A percentile compares a stretch with the other conserved stretches of the same genome.
phyloP scores from a whole-genome alignment of 1,140 invertebrate species.

The Leptopilina boulardi region DNA sequence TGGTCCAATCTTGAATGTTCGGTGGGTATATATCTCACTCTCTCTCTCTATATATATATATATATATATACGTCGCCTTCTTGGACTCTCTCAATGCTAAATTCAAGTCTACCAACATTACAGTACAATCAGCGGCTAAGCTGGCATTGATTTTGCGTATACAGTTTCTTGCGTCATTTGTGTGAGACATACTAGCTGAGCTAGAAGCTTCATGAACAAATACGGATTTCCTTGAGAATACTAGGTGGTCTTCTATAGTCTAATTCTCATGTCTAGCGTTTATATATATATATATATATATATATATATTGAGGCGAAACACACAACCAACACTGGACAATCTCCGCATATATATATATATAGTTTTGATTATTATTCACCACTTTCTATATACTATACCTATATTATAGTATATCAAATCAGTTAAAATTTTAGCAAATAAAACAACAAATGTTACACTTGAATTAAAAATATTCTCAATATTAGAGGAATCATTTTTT shows the following conservation, averaged over 20 bases:
- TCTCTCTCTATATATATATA: conserved; percentile 39
- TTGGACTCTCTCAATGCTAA: conserved; percentile 44
- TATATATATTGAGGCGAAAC: not conserved
- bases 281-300: too few species aligned
- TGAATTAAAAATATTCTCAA: too few species aligned
- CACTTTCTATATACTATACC: not conserved
- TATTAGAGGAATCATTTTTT: too few species aligned
- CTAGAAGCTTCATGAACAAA: conserved; percentile 53
- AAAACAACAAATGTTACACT: too few species aligned
- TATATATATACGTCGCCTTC: too few species aligned
- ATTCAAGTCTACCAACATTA: conserved; percentile 58
- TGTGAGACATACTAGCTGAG: conserved; percentile 52
- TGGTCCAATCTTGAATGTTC: conserved; percentile 14
- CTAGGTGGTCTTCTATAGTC: conserved; percentile 39
- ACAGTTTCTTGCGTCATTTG: conserved; percentile 60
- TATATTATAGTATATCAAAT: too few species aligned
- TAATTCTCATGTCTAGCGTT: not conserved
- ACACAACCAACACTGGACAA: conserved; percentile 39
- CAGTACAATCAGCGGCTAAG: conserved; percentile 63
- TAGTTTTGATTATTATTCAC: conserved; percentile 42
- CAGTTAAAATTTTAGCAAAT: too few species aligned
- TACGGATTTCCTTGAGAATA: conserved; percentile 53
- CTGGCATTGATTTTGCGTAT: conserved; percentile 69
- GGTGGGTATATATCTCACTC: conserved; percentile 32
- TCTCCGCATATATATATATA: conserved; percentile 42